Percentiles rank a stretch among this genome's conserved stretches.
phyloP scores from a whole-genome alignment of 2,797 vertebrate species.

The Myiothlypis coronata region DNA sequence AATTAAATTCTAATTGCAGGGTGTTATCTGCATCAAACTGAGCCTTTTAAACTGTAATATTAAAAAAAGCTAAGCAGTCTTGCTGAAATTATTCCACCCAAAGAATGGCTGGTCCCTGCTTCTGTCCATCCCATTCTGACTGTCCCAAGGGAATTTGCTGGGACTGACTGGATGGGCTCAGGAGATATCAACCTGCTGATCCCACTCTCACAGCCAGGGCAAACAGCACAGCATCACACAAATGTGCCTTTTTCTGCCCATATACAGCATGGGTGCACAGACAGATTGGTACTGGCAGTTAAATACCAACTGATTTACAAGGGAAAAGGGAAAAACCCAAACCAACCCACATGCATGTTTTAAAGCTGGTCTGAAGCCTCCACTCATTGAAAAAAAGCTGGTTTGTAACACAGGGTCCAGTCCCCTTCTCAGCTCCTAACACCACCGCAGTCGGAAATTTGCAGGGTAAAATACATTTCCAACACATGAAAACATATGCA shows the following conservation, averaged over 20 bases:
- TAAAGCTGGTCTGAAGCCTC: not conserved
- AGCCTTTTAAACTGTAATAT: not conserved
- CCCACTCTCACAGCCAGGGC: not conserved
- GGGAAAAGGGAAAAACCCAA: not conserved
- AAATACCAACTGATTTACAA: not conserved
- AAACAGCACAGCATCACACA: not conserved
- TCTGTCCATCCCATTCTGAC: not conserved
- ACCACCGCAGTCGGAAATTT: not conserved
- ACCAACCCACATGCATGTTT: not conserved
- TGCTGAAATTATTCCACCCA: not conserved
- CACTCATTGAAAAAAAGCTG: not conserved
- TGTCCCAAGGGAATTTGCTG: not conserved
- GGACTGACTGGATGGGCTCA: not conserved
- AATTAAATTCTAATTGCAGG: conserved; percentile 25
- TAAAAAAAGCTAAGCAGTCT: not conserved
- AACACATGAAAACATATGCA: not conserved
- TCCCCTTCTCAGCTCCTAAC: not conserved
- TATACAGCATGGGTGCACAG: not conserved
- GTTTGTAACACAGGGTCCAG: not conserved
- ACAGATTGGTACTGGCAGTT: not conserved
- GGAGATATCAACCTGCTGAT: not conserved
- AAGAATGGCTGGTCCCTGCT: not conserved
- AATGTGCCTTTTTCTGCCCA: not conserved
- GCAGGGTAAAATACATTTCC: not conserved
- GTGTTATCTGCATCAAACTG: not conserved